Evolutionary conservation across 2,888 invertebrate genomes (phyloP).

Genomic region (Parascotia fuliginaria): DNA sequence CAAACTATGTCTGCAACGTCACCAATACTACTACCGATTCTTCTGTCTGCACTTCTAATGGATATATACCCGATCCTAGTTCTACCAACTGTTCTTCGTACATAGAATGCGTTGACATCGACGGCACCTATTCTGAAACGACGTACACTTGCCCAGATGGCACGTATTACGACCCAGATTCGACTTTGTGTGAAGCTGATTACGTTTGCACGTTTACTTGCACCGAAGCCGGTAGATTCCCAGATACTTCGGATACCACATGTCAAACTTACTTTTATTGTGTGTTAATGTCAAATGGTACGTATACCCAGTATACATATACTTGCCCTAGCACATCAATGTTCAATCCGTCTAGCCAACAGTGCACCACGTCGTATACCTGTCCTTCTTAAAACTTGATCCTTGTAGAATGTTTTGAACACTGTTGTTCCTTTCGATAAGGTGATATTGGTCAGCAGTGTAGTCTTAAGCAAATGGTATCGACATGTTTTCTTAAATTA

Average conservation of each 20-base stretch:
- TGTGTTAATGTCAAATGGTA: constrained; percentile 54
- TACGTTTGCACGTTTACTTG: constrained; percentile 71
- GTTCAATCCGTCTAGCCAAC: constrained; percentile 63
- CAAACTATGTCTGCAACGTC: constrained; percentile 63
- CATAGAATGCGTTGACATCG: constrained; percentile 64
- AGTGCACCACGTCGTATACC: constrained; percentile 70
- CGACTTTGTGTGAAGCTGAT: constrained; percentile 65
- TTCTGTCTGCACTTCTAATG: constrained; percentile 63
- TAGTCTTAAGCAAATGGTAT: too few species aligned
- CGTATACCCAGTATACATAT: constrained; percentile 61
- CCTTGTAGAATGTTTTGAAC: too few species aligned
- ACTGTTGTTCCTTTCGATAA: too few species aligned
- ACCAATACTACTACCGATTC: constrained; percentile 36
- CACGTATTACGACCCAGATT: constrained; percentile 65
- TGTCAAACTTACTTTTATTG: constrained; percentile 75
- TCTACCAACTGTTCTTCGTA: constrained; percentile 66
- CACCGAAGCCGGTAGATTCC: constrained; percentile 67
- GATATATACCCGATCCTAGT: constrained; percentile 61
- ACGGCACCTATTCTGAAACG: constrained; percentile 59
- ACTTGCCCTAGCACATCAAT: constrained; percentile 73
- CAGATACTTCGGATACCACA: constrained; percentile 65
- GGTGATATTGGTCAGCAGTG: too few species aligned
- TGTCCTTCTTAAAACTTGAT: constrained; percentile 40
- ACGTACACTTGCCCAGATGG: constrained; percentile 59
- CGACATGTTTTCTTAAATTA: too few species aligned